These are phyloP conservation scores for Euphonia xanthogaster DNA, from an alignment of 2,797 vertebrate genomes.

Conservation along the genomic window DNA sequence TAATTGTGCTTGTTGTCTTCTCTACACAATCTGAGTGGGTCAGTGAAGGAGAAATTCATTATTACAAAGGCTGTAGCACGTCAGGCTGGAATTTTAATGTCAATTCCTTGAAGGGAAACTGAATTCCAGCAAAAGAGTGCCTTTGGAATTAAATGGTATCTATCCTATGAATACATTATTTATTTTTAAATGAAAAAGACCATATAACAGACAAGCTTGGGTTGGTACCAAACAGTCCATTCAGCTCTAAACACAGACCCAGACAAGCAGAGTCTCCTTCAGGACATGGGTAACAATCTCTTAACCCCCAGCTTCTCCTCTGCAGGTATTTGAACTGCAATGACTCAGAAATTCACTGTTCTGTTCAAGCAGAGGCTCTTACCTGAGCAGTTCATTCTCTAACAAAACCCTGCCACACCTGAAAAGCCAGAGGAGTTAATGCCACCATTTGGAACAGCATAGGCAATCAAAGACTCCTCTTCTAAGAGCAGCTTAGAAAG, in stretches of 20 bases:
- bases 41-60: background rate
- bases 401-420: background rate
- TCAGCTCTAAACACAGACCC: background rate
- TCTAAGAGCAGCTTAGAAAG: background rate
- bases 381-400: background rate
- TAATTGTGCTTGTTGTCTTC: background rate
- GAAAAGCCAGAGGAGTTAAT: background rate
- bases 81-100: background rate
- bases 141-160: background rate
- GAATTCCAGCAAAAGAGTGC: background rate
- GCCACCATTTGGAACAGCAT: background rate
- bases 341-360: background rate
- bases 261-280: background rate
- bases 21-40: background rate
- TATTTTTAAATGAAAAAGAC: background rate
- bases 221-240: background rate
- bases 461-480: background rate
- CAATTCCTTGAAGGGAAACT: background rate
- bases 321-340: background rate
- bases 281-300: background rate
- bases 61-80: background rate
- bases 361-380: background rate
- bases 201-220: background rate
- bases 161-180: background rate
- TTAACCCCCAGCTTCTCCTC: background rate